These are phyloP conservation scores for Calcarius ornatus DNA, from an alignment of 2,113 vertebrate species.

Conservation along the genomic window DNA sequence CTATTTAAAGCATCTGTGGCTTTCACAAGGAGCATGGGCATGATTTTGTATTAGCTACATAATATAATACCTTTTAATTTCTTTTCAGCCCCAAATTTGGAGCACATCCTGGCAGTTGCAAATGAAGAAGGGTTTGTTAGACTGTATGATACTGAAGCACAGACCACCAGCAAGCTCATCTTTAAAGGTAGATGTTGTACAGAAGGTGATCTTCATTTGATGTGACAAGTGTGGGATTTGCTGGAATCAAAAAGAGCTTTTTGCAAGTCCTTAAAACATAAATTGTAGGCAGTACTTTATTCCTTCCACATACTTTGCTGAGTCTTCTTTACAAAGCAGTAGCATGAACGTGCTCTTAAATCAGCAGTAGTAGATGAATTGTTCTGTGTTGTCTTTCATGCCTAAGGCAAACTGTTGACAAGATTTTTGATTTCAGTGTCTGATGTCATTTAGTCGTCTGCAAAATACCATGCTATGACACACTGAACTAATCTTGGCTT, in stretches of 20 bases:
- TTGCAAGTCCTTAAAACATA: not conserved
- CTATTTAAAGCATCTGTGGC: not conserved
- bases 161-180: constrained; percentile 59
- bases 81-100: constrained; percentile 72
- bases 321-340: not conserved
- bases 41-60: not conserved
- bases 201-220: not conserved
- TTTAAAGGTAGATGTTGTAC: constrained; percentile 79
- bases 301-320: not conserved
- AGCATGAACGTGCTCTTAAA: not conserved
- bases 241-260: not conserved
- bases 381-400: not conserved
- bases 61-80: not conserved
- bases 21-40: not conserved
- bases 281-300: not conserved
- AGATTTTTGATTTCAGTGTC: not conserved
- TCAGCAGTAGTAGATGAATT: not conserved
- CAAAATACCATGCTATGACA: not conserved
- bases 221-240: not conserved
- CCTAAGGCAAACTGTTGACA: not conserved
- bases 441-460: not conserved
- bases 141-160: constrained; percentile 85
- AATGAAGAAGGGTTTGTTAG: constrained; percentile 94
- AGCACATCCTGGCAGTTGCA: constrained; percentile 83
- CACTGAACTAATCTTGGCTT: not conserved